A percentile compares a stretch with the other conserved stretches of the same genome.
Evolutionary conservation across 2,888 invertebrate genomes (phyloP).

Genomic region (Stenichneumon culpator): DNA sequence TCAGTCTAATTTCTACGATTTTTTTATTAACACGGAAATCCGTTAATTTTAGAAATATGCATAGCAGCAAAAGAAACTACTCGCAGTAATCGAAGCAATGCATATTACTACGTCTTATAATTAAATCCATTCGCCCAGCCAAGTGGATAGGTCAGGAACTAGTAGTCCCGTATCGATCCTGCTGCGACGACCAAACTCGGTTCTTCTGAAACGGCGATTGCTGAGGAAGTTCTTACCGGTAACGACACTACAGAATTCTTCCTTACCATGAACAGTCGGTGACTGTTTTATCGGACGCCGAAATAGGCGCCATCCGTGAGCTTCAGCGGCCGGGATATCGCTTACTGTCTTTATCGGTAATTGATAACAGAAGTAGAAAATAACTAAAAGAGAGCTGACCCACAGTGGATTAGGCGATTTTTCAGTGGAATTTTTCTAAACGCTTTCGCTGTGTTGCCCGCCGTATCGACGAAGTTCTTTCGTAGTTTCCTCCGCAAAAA

Average conservation of each 20-base stretch:
- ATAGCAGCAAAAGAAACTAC: not conserved
- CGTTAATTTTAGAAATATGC: not conserved
- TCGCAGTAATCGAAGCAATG: not conserved
- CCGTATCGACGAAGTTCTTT: not conserved
- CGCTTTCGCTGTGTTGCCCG: not conserved
- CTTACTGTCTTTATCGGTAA: not conserved
- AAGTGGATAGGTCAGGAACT: conserved; percentile 8
- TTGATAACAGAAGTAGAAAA: not conserved
- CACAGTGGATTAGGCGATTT: not conserved
- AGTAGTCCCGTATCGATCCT: not conserved
- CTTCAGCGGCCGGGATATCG: conserved; percentile 11
- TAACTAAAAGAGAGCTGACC: not conserved
- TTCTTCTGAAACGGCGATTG: conserved; percentile 12
- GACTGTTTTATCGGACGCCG: conserved; percentile 39
- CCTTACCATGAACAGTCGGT: conserved; percentile 6
- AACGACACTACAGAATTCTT: conserved; percentile 27
- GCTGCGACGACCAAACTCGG: not conserved
- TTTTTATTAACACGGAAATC: not conserved
- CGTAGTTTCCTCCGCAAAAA: too few species aligned
- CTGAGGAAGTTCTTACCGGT: conserved; percentile 6
- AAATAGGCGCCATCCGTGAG: not conserved
- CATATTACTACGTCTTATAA: not conserved
- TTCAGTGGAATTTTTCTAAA: not conserved
- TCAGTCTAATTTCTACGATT: not conserved
- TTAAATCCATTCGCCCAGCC: not conserved